Evolutionary conservation across 2,888 invertebrate genomes (phyloP).

Genomic region (Pharmacophagus antenor): DNA sequence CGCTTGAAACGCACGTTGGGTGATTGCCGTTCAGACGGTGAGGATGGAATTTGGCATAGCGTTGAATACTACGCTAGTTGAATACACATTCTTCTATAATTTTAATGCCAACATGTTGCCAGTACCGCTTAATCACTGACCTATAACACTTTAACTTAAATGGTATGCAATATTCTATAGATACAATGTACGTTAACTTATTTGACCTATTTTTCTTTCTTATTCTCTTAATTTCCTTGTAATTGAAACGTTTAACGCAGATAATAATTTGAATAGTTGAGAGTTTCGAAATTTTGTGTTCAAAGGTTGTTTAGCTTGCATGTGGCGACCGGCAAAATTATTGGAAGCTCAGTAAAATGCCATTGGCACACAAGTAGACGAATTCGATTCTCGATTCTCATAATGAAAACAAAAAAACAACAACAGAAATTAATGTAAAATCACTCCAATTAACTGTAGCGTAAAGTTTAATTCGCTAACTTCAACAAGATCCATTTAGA

Average conservation of each 20-base stretch:
- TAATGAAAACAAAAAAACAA: no score
- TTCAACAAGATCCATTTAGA: no score
- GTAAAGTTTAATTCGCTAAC: no score
- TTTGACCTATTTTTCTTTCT: not conserved
- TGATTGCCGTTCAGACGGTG: no score
- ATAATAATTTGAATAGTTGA: not conserved
- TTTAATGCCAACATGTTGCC: not conserved
- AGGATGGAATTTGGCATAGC: no score
- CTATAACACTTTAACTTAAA: no score
- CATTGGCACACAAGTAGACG: not conserved
- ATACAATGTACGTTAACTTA: no score
- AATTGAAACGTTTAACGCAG: not conserved
- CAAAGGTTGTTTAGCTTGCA: not conserved
- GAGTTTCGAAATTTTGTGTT: not conserved
- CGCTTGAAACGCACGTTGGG: no score
- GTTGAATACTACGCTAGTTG: no score
- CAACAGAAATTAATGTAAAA: not conserved
- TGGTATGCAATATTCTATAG: not conserved
- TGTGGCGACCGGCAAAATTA: no score
- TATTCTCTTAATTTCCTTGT: not conserved
- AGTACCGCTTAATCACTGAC: not conserved
- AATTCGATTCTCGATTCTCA: not conserved
- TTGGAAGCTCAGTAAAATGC: not conserved
- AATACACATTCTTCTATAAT: no score
- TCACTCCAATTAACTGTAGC: no score